Conservation (phyloP, 2,797 vertebrate genomes). For the Semotilus atromaculatus region DNA sequence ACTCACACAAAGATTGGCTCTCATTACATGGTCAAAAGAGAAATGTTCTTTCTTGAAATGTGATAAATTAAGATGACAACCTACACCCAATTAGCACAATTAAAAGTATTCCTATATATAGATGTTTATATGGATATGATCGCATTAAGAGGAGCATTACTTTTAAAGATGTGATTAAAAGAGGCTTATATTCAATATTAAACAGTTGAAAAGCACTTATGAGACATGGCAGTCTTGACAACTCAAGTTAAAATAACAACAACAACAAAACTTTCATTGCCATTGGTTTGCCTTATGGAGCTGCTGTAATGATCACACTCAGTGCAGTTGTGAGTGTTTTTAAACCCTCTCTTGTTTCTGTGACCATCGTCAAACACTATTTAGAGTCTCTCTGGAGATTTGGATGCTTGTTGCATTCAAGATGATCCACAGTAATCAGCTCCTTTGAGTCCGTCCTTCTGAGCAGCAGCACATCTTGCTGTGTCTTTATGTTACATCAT, state of each 20-base stretch:
- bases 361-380: slow-evolving; percentile 78
- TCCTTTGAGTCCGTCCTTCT: slow-evolving; percentile 76
- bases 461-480: slow-evolving; percentile 70
- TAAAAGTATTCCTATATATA: neutral
- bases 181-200: neutral
- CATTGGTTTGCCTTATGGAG: slow-evolving; percentile 70
- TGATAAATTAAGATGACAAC: slow-evolving; percentile 2
- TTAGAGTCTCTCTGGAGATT: slow-evolving; percentile 78
- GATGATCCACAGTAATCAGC: slow-evolving; percentile 83
- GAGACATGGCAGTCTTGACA: slow-evolving; percentile 69
- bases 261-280: slow-evolving; percentile 65
- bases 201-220: slow-evolving; percentile 38
- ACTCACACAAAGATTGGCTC: neutral
- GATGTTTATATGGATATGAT: neutral
- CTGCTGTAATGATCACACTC: slow-evolving; percentile 71
- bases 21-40: neutral
- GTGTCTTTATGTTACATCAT: slow-evolving; percentile 83
- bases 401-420: slow-evolving; percentile 77
- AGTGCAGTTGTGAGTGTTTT: slow-evolving; percentile 64
- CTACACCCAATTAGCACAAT: neutral
- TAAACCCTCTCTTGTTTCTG: slow-evolving; percentile 76
- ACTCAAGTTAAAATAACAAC: slow-evolving; percentile 61
- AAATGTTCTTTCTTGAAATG: neutral
- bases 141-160: neutral
- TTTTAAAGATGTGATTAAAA: neutral